Percentiles rank a stretch among this genome's conserved stretches.
phyloP scores from a whole-genome alignment of 2,797 vertebrate genomes.

The Molossus alvarezi region DNA sequence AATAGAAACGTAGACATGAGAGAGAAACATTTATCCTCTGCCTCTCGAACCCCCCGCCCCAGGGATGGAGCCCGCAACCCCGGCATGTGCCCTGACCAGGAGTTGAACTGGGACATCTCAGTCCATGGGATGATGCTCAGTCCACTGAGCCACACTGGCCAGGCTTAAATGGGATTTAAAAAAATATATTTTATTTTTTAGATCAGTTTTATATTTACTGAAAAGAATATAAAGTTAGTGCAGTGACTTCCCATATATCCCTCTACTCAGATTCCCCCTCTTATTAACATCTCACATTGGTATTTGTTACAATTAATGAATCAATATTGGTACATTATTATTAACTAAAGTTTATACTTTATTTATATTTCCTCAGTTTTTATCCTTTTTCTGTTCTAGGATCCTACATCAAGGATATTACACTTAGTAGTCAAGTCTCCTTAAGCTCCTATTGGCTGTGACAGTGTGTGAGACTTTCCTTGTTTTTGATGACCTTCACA shows the following conservation, averaged over 20 bases:
- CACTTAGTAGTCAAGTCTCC: not conserved
- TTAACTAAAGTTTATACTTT: slow-evolving; percentile 25
- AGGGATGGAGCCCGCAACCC: no score
- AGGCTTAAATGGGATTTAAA: not conserved
- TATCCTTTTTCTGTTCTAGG: not conserved
- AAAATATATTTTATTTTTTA: slow-evolving; percentile 6
- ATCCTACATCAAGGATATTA: not conserved
- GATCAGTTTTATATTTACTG: slow-evolving; percentile 55
- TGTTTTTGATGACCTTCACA: not conserved
- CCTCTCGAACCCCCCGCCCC: no score
- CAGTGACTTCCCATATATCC: not conserved
- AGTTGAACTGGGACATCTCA: no score
- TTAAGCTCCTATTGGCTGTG: not conserved
- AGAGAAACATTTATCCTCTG: no score
- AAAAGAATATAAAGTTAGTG: slow-evolving; percentile 7
- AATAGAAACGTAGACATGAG: no score
- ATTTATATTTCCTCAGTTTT: slow-evolving; percentile 33
- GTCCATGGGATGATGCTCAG: no score
- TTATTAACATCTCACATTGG: not conserved
- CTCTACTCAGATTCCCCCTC: not conserved
- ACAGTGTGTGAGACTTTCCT: not conserved
- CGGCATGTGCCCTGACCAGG: no score
- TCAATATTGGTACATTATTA: not conserved
- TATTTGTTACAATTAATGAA: slow-evolving; percentile 8
- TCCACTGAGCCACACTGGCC: no score